Percentiles rank a stretch among this genome's conserved stretches.
These are phyloP conservation scores for Formicarius rufipectus DNA, from an alignment of 2,113 vertebrate species.

Conservation along the genomic window DNA sequence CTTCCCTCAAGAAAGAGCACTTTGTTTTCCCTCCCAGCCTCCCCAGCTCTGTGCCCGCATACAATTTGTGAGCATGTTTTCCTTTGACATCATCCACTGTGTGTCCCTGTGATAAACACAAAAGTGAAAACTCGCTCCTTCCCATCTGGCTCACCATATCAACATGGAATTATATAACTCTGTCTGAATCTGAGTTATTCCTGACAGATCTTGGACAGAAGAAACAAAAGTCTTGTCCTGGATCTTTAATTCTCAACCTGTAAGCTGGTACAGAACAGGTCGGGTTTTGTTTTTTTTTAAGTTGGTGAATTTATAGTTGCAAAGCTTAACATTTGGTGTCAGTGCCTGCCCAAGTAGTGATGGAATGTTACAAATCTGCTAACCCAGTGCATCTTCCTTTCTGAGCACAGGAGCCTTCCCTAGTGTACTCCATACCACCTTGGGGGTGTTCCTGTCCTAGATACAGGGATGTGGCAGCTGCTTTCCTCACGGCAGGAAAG, in stretches of 20 bases:
- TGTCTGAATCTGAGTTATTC: not conserved
- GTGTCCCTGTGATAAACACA: too few species aligned
- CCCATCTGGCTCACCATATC: fast-evolving
- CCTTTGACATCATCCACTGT: not conserved
- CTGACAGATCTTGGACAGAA: not conserved
- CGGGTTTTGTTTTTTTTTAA: not conserved
- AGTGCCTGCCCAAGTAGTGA: not conserved
- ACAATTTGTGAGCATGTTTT: not conserved
- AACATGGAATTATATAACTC: not conserved
- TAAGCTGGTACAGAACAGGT: not conserved
- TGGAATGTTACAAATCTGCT: not conserved
- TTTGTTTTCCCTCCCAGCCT: not conserved
- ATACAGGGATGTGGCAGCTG: not conserved
- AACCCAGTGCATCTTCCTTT: not conserved
- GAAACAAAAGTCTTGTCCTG: not conserved
- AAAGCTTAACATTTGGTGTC: not conserved
- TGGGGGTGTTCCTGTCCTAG: not conserved
- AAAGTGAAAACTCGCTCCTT: not conserved
- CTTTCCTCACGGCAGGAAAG: not conserved
- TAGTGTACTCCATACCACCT: too few species aligned
- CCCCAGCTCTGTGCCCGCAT: not conserved
- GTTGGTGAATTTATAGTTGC: not conserved
- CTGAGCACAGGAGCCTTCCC: not conserved
- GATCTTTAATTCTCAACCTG: not conserved
- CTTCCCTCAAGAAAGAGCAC: not conserved